phyloP scores from a whole-genome alignment of 2,797 vertebrate species.

The Oophaga sylvatica region DNA sequence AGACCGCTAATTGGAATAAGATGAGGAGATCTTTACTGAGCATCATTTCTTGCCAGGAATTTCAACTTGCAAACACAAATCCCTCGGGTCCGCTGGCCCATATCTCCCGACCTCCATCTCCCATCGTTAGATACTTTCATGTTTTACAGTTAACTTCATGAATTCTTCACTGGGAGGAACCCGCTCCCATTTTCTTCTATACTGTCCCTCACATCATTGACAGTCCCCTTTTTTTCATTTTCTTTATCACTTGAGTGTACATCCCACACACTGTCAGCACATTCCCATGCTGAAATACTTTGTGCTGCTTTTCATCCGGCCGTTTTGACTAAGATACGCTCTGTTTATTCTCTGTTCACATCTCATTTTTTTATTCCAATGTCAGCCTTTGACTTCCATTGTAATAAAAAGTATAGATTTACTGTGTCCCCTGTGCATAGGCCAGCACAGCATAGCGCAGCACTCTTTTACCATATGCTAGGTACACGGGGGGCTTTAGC shows the following conservation, averaged over 20 bases:
- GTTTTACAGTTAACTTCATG: background rate
- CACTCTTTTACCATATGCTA: too few species aligned
- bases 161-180: background rate
- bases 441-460: too few species aligned
- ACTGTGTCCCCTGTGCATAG: too few species aligned
- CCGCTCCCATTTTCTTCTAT: background rate
- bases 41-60: conserved; percentile 23
- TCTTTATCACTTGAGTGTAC: background rate
- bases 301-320: too few species aligned
- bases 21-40: conserved; percentile 32
- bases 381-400: too few species aligned
- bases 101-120: background rate
- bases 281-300: too few species aligned
- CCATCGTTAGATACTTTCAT: background rate
- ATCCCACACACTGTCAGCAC: background rate
- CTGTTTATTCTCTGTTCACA: too few species aligned
- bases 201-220: background rate
- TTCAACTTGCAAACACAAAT: conserved; percentile 61
- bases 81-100: background rate
- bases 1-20: conserved; percentile 54
- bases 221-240: background rate
- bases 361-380: too few species aligned
- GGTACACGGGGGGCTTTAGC: too few species aligned
- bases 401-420: too few species aligned
- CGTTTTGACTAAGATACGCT: too few species aligned